Conservation (phyloP, 2,888 invertebrate genomes). For the Watsonalla cultraria region DNA sequence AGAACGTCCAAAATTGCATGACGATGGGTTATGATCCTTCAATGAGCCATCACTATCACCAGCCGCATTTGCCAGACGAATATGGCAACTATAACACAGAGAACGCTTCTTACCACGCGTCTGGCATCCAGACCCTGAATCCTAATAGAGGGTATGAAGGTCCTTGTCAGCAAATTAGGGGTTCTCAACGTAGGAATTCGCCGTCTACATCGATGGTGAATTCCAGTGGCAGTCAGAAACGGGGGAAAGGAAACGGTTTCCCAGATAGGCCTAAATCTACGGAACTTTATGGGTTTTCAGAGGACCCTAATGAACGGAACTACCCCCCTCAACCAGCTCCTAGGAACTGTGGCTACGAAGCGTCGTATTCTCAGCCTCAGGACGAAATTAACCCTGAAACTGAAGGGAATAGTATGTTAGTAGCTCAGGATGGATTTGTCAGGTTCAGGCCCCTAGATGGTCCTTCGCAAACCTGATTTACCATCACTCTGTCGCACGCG, state of each 20-base stretch:
- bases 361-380: constrained; percentile 76
- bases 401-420: constrained; percentile 86
- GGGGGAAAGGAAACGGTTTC: constrained; percentile 71
- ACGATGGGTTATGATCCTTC: constrained; percentile 79
- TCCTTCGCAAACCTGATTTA: constrained; percentile 71
- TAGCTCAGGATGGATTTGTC: constrained; percentile 94
- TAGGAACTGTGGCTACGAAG: constrained; percentile 67
- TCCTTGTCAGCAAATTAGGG: constrained; percentile 53
- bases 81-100: constrained; percentile 71
- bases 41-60: constrained; percentile 71
- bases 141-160: constrained; percentile 75
- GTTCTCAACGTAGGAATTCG: constrained; percentile 67
- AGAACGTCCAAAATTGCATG: constrained; percentile 77
- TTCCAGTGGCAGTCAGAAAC: constrained; percentile 71
- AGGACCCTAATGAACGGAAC: constrained; percentile 62
- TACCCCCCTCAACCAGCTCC: constrained; percentile 75
- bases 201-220: constrained; percentile 67
- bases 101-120: constrained; percentile 73
- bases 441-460: constrained; percentile 86
- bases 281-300: constrained; percentile 77
- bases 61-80: constrained; percentile 73
- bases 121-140: constrained; percentile 71
- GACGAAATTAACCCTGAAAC: constrained; percentile 71
- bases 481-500: constrained; percentile 57
- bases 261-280: constrained; percentile 83